Base-by-base conservation (phyloP, 1,140 invertebrate genomes). In the Macrocentrus cingulum region DNA sequence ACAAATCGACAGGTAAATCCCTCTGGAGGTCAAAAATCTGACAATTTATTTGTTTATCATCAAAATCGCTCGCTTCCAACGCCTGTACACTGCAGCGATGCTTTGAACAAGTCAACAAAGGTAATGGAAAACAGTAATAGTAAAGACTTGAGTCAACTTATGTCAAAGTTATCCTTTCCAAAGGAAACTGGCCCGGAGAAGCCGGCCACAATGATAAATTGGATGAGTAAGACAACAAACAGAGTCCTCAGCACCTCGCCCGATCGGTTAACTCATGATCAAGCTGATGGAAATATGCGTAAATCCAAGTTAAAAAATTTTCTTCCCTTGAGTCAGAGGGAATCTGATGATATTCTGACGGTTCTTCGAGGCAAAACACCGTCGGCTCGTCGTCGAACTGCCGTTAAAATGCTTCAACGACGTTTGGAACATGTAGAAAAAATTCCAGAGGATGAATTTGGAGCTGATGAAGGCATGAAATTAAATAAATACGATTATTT, bases 341-440 rank as follows among this genome's bases (percentile, higher is more conserved):
- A 82, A 53, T 75, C 81, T 46, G 71, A 81, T 53, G 80, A 82
- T 60, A 80, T 82, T 1, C 56, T 82, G 20, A 75, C 80, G 19
- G 81, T 82, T 3, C 49, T 82, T 8, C 67, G 79, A 44, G 69
- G 69, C 0, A 63, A 72, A 7, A 71, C 72, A 11, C 75, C 77
- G 0, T 69, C 68, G 0, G 67, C 66, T 6, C 60, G 72, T 0
- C 64, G 69, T 22, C 69, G 70, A 13, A 50, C 73, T 1, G 63
- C 67, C 3, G 19, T 71, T 2, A 65, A 70, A 2, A 68, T 60
- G 0, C 11, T 66, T 1, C 72, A 63, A 32, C 61, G 63, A 15
- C 64, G 69, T 0, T n/a, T n/a, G n/a, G 76, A 79, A 1, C 66
- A 64, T 32, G 42, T 41, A 22, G 70, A 70, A 4, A 68, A 64